Conservation (phyloP, 1,140 invertebrate species). For the Mactra quadrangularis region DNA sequence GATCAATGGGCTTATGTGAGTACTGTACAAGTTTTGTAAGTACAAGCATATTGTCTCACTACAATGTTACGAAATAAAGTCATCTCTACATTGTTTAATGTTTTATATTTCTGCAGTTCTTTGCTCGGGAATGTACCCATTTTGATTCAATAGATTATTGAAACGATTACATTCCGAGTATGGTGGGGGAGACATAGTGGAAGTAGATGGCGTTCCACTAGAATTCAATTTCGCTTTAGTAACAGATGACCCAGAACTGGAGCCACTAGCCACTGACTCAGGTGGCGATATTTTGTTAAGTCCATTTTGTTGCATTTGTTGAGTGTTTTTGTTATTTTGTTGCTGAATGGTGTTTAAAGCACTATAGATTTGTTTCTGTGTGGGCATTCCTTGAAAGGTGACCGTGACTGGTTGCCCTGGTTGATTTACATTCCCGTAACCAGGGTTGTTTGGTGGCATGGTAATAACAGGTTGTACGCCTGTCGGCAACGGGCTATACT, state of each 20-base stretch:
- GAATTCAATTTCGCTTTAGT: constrained; percentile 50
- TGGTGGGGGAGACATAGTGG: constrained; percentile 52
- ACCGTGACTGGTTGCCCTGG: constrained; percentile 60
- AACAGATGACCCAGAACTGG: constrained; percentile 60
- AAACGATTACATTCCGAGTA: constrained; percentile 70
- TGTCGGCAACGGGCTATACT: constrained; percentile 51
- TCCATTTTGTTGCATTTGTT: constrained; percentile 62
- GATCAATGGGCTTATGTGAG: no score
- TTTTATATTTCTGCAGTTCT: constrained; percentile 71
- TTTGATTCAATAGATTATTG: constrained; percentile 72
- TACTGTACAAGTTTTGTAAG: no score
- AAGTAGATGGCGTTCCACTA: constrained; percentile 37
- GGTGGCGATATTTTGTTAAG: constrained; percentile 76
- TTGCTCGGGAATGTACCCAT: constrained; percentile 78
- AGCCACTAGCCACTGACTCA: constrained; percentile 58
- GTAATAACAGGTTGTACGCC: constrained; percentile 51
- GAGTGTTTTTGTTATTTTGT: constrained; percentile 56
- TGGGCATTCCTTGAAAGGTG: constrained; percentile 64
- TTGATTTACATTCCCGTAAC: constrained; percentile 32
- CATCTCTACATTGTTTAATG: no score
- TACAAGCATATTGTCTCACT: no score
- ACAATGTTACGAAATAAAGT: no score
- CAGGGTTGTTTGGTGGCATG: constrained; percentile 43
- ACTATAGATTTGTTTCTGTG: constrained; percentile 58
- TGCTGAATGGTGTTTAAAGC: constrained; percentile 64